Conservation (phyloP, 1,140 invertebrate species). For the Drosophila sechellia region DNA sequence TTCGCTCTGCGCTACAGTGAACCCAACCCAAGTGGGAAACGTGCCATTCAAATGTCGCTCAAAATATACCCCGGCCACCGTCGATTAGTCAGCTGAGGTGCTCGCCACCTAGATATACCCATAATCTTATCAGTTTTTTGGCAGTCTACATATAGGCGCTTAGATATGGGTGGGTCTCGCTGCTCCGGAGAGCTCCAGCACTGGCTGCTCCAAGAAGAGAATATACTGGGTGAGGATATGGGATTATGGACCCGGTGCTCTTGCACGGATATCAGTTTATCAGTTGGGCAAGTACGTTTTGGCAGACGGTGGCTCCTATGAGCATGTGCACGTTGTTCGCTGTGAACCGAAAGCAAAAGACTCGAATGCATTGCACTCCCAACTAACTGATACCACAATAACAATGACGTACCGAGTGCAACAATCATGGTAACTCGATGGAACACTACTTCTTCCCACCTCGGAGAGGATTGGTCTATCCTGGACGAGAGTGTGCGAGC, state of each 20-base stretch:
- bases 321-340: background rate
- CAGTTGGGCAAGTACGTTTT: conserved; percentile 7
- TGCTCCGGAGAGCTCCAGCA: background rate
- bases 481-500: conserved; percentile 14
- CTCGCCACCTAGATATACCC: conserved; percentile 29
- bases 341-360: background rate
- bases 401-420: background rate
- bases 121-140: conserved; percentile 60
- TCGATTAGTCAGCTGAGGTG: conserved; percentile 47
- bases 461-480: background rate
- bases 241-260: conserved; percentile 34
- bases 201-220: background rate
- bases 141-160: conserved; percentile 16
- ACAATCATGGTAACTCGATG: conserved; percentile 9
- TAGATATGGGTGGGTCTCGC: conserved; percentile 22
- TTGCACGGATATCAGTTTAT: conserved; percentile 27
- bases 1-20: background rate
- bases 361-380: background rate
- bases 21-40: conserved; percentile 2
- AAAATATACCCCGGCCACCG: background rate
- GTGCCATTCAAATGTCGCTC: conserved; percentile 9
- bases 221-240: conserved; percentile 1
- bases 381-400: too few species aligned
- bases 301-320: background rate
- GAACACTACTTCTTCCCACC: background rate